Conservation (phyloP, 2,113 vertebrate genomes). For the Xenopus borealis region DNA sequence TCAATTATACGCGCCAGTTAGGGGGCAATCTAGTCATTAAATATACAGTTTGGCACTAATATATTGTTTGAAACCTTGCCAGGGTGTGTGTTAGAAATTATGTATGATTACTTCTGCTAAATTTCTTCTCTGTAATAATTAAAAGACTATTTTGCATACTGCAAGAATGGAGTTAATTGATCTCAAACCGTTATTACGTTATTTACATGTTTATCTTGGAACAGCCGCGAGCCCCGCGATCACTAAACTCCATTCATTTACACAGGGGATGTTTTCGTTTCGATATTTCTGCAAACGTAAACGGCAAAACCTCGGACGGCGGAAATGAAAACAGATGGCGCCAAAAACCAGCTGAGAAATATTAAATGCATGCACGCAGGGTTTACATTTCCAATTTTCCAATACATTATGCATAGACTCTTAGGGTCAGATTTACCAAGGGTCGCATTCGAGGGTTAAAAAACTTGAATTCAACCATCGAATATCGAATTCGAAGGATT, state of each 20-base stretch:
- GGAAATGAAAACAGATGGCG: no score
- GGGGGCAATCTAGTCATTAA: slow-evolving; percentile 53
- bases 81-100: slow-evolving; percentile 56
- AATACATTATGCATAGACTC: no score
- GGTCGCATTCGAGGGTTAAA: no score
- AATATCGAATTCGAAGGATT: no score
- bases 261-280: not conserved
- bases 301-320: no score
- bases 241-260: slow-evolving; percentile 18
- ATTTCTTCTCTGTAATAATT: slow-evolving; percentile 65
- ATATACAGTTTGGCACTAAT: slow-evolving; percentile 48
- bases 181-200: slow-evolving; percentile 58
- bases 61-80: slow-evolving; percentile 58
- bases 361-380: no score
- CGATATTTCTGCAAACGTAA: not conserved
- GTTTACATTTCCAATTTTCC: no score
- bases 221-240: slow-evolving; percentile 9
- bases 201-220: slow-evolving; percentile 52
- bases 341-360: no score
- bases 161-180: slow-evolving; percentile 62
- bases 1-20: slow-evolving; percentile 32
- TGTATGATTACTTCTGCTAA: slow-evolving; percentile 64
- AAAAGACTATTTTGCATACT: slow-evolving; percentile 64
- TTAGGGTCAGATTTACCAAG: no score
- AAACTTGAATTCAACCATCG: no score